Conservation (phyloP, 2,113 vertebrate genomes). For the Butastur rufipennis region DNA sequence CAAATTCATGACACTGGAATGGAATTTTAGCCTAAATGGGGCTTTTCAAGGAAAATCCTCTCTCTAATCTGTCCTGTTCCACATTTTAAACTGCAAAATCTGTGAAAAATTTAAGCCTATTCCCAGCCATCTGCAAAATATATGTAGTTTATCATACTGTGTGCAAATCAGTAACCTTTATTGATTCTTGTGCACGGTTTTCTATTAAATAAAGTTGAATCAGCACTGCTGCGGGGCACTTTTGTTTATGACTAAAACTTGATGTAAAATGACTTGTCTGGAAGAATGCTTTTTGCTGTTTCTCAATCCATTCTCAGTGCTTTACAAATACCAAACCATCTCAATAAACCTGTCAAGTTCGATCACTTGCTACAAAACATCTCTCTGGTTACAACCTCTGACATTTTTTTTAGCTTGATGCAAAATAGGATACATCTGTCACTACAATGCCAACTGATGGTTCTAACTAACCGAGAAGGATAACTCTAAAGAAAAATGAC, state of each 20-base stretch:
- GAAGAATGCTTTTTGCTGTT: conserved; percentile 10
- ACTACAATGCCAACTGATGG: neutral
- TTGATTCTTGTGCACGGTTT: neutral
- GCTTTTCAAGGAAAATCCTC: neutral
- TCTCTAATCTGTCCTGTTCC: neutral
- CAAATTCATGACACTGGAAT: neutral
- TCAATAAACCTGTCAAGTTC: conserved; percentile 22
- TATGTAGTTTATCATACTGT: neutral
- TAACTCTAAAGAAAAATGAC: neutral
- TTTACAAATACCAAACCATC: conserved; percentile 50
- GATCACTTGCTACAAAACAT: neutral
- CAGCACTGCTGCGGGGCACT: neutral
- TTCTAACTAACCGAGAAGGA: neutral
- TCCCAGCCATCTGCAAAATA: neutral
- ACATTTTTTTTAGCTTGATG: neutral
- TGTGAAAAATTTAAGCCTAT: neutral
- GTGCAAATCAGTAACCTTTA: conserved; percentile 31
- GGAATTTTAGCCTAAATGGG: neutral
- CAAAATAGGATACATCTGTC: neutral
- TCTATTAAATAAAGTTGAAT: conserved; percentile 47
- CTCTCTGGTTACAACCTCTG: neutral
- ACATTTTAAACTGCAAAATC: neutral
- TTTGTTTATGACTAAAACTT: conserved; percentile 40
- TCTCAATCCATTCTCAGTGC: conserved; percentile 17
- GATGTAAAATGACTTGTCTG: conserved; percentile 42